phyloP scores from a whole-genome alignment of 2,797 vertebrate genomes.

The Sebastes minor region DNA sequence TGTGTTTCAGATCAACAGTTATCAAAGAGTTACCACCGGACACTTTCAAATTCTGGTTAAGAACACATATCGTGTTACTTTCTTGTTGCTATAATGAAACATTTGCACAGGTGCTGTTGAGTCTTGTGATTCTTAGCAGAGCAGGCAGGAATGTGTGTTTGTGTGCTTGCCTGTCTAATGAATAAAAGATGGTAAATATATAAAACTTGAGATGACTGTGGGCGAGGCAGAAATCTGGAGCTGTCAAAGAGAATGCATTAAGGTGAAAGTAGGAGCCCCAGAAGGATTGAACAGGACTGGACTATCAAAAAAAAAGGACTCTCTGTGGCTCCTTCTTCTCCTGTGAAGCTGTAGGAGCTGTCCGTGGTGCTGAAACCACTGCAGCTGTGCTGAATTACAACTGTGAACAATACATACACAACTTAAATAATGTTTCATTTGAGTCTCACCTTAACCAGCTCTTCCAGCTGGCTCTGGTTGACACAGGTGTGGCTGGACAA shows the following conservation, averaged over 20 bases:
- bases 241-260: not conserved
- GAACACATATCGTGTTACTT: not conserved
- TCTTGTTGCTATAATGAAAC: not conserved
- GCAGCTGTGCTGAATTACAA: not conserved
- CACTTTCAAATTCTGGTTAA: not conserved
- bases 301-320: not conserved
- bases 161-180: not conserved
- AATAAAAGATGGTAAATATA: slow-evolving; percentile 18
- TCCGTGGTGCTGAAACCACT: slow-evolving; percentile 74
- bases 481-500: slow-evolving; percentile 92
- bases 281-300: not conserved
- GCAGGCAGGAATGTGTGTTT: not conserved
- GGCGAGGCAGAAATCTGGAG: not conserved
- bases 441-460: slow-evolving; percentile 91
- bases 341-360: slow-evolving; percentile 50
- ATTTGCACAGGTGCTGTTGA: not conserved
- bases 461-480: slow-evolving; percentile 92
- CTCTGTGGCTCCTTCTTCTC: not conserved
- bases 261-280: not conserved
- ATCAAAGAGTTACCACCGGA: not conserved
- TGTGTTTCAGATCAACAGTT: not conserved
- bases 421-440: not conserved
- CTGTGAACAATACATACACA: not conserved
- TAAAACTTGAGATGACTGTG: not conserved
- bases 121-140: not conserved